Conservation (phyloP, 2,888 invertebrate species). For the Oligia fasciuncula region DNA sequence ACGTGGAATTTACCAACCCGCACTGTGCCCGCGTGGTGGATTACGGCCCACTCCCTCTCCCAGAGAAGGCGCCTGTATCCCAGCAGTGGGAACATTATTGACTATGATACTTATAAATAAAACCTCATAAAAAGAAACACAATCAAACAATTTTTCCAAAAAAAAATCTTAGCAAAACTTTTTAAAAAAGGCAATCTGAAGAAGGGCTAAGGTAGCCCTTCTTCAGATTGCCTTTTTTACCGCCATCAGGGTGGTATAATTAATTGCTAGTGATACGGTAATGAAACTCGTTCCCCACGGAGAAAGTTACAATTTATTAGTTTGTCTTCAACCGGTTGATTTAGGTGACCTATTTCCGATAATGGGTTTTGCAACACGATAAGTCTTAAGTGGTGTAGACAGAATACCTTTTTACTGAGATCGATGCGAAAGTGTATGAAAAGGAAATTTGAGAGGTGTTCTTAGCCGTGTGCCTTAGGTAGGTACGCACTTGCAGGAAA, state of each 20-base stretch:
- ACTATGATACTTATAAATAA: too few relatives aligned
- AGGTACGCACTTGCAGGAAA: neutral
- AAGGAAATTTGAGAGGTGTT: constrained; percentile 21
- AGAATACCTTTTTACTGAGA: constrained; percentile 41
- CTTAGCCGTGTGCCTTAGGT: neutral
- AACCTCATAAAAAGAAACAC: too few relatives aligned
- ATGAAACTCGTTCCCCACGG: constrained; percentile 48
- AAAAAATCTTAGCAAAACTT: neutral
- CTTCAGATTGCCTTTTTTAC: constrained; percentile 17
- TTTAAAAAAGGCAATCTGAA: too few relatives aligned
- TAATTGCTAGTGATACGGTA: constrained; percentile 57
- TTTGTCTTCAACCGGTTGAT: constrained; percentile 55
- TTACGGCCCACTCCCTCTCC: too few relatives aligned
- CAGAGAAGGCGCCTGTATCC: too few relatives aligned
- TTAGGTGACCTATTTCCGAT: constrained; percentile 61
- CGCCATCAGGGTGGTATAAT: constrained; percentile 35
- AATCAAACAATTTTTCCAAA: too few relatives aligned
- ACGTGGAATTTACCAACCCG: too few relatives aligned
- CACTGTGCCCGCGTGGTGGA: too few relatives aligned
- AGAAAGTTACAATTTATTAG: constrained; percentile 61
- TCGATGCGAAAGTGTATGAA: constrained; percentile 27
- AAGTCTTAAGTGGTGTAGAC: constrained; percentile 55
- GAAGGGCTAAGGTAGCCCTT: neutral
- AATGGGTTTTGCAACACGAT: constrained; percentile 59
- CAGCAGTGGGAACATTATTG: too few relatives aligned